Base-by-base conservation (phyloP, 2,797 vertebrate genomes). In the Myotis pilosus region DNA sequence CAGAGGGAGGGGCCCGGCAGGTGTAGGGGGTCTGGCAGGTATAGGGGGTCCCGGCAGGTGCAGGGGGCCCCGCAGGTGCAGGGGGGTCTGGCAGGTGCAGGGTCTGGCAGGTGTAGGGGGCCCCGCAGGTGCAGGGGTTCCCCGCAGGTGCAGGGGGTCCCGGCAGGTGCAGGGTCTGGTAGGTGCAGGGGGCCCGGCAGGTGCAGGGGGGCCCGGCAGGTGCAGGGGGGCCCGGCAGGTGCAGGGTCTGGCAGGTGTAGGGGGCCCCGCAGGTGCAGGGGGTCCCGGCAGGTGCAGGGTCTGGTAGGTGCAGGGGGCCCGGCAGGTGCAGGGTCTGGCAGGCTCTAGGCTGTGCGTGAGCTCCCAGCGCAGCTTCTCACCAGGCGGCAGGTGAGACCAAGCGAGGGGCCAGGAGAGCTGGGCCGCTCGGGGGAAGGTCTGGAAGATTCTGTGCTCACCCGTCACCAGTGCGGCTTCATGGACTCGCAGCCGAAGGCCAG, bases 311-410 rank as follows among this genome's bases (percentile, higher is more conserved):
- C 51, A 19, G 51, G 51, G 55, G 53, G 3, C 12, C 17, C 12
- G 3, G 6, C n/a, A 25, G 76, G 2, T 1, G 28, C 49, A 3
- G 30, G 68, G 6, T 22, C 15, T 6, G 51, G 75, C 38, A 53
- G 75, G 49, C 44, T 3, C 44, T 12, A 11, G 11, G 44, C 44
- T 47, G 44, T 11, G 44, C 11, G 12, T 0, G 11, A 3, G 11
- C 44, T 2, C 44, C 44, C 44, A 3, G 44, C 44, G 23, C 3
- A 2, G 9, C 38, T 41, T 49, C 49, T 68, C n/a, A 3, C 20
- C 3, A 20, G 5, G 0, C 1, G 25, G 53, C 3, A 15, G 9
- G 3, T 5, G 7, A 41, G 55, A 30, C 49, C 0, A 6, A 20
- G 44, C 1, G 3, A 22, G 38, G 44, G 22, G 5, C 15, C 20